A percentile compares a stretch with the other conserved stretches of the same genome.
Evolutionary conservation across 2,888 invertebrate genomes (phyloP).

Genomic region (Spodoptera littoralis): DNA sequence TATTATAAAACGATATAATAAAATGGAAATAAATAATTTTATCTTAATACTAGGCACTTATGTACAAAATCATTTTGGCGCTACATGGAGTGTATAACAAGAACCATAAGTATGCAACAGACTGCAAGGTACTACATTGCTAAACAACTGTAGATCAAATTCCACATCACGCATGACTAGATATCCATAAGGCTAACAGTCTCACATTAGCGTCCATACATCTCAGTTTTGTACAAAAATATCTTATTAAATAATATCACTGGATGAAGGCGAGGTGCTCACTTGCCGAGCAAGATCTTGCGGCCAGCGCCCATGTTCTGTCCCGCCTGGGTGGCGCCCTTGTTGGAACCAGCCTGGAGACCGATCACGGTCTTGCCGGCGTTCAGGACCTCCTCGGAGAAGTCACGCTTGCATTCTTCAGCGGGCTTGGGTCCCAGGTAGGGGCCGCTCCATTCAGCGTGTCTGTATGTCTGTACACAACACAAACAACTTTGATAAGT

Average conservation of each 20-base stretch:
- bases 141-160: conserved; percentile 59
- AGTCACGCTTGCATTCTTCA: conserved; percentile 97
- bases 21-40: conserved; percentile 85
- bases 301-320: conserved; percentile 96
- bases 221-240: conserved; percentile 82
- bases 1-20: conserved; percentile 83
- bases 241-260: conserved; percentile 86
- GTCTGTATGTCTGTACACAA: conserved; percentile 92
- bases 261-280: conserved; percentile 77
- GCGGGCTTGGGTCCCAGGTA: conserved; percentile 97
- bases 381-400: conserved; percentile 96
- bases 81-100: conserved; percentile 75
- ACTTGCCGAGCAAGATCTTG: conserved; percentile 97
- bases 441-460: conserved; percentile 95
- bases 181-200: conserved; percentile 74
- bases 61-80: conserved; percentile 81
- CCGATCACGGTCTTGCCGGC: conserved; percentile 97
- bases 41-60: conserved; percentile 82
- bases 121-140: conserved; percentile 47
- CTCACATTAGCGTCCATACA: conserved; percentile 80
- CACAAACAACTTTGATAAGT: conserved; percentile 24
- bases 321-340: conserved; percentile 97
- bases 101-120: conserved; percentile 58
- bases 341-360: conserved; percentile 98
- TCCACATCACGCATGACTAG: conserved; percentile 74